Base-by-base conservation (phyloP, 1,140 invertebrate species). In the Diploscapter pachys region DNA sequence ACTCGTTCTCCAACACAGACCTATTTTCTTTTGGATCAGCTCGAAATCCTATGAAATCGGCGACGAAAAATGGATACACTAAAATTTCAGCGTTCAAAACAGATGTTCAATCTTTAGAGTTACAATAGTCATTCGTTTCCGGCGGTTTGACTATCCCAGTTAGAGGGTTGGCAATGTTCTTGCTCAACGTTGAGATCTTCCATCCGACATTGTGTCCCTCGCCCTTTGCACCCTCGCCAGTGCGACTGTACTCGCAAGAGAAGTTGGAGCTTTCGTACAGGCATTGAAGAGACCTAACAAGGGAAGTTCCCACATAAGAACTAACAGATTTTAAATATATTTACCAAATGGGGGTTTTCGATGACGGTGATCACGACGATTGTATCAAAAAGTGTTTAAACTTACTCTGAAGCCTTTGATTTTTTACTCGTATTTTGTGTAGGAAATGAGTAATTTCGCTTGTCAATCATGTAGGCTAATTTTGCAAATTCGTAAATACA, bases 111-210 rank as follows among this genome's bases (percentile, higher is more conserved):
- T 54, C 49, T 31, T 31, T 31, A 31, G 31, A 31, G 31, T 31
- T 31, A 4, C 11, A 9, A 74, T 71, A 69, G 54, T 57, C 65
- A 3, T 63, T 56, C 4, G 51, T 11, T 31, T 72, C 69, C 3
- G 69, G 75, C 8, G 75, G 54, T 5, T n/a, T 49, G 52, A 76
- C 73, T 50, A 78, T 76, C 55, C 77, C 77, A 2, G 77, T 78
- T 6, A 78, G 68, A 3, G 55, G 61, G 54, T 78, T 78, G 0
- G 77, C 75, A 0, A 66, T 48, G 51, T 77, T 78, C n/a, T 49
- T 64, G 52, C 62, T 72, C 3, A 64, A 51, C 57, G 70, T 50
- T 3, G 69, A 52, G 31, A 71, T 61, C 48, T 71, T 52, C 77
- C 77, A 78, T 11, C 77, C 77, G n/a, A 72, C 62, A n/a, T 56